phyloP scores from a whole-genome alignment of 2,888 invertebrate genomes.

The Flabesymbios commensalis region DNA sequence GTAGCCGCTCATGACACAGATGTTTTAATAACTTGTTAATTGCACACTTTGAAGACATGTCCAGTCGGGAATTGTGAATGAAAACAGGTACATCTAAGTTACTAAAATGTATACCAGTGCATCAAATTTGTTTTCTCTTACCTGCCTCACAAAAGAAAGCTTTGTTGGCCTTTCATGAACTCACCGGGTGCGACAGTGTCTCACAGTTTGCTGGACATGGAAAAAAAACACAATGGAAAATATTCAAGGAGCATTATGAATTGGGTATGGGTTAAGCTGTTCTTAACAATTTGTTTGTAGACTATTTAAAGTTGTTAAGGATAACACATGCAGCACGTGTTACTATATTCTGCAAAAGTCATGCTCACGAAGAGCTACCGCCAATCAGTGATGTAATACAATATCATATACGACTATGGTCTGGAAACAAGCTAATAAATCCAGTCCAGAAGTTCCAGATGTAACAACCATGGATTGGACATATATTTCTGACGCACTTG shows the following conservation, averaged over 20 bases:
- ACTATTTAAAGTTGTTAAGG: too few relatives aligned
- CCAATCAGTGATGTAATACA: background rate
- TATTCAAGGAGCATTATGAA: conserved; percentile 9
- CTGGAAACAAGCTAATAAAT: background rate
- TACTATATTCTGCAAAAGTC: background rate
- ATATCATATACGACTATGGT: background rate
- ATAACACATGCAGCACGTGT: too few relatives aligned
- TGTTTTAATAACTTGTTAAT: conserved; percentile 11
- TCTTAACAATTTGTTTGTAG: too few relatives aligned
- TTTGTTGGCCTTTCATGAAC: conserved; percentile 1
- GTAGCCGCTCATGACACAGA: conserved; percentile 10
- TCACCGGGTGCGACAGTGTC: background rate
- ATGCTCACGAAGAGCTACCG: background rate
- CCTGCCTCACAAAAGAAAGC: background rate
- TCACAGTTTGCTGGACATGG: conserved; percentile 9
- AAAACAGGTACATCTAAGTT: conserved; percentile 6
- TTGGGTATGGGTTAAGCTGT: too few relatives aligned
- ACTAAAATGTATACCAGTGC: background rate
- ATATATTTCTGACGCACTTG: background rate
- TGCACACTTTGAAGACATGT: conserved; percentile 12
- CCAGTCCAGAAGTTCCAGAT: background rate
- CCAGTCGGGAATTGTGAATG: conserved; percentile 7
- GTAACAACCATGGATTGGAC: background rate
- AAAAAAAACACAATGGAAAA: conserved; percentile 12
- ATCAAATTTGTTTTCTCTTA: background rate